phyloP scores from a whole-genome alignment of 1,140 invertebrate species.

The Lamellibrachia luymesi region DNA sequence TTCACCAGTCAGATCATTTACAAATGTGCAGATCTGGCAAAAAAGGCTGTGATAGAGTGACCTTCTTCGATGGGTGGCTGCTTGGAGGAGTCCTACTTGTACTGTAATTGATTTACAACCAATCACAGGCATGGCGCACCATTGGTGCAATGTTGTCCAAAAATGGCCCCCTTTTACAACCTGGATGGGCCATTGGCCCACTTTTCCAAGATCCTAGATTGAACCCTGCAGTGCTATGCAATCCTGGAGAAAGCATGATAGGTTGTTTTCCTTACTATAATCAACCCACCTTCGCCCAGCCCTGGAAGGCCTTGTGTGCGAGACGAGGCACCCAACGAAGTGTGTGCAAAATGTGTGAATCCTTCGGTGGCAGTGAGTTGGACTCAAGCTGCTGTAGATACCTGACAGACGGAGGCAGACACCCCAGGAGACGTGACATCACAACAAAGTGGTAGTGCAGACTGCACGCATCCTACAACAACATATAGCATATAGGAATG shows the following conservation, averaged over 20 bases:
- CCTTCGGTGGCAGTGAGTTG: slow-evolving; percentile 56
- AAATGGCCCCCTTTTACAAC: too few relatives aligned
- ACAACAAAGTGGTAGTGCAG: slow-evolving; percentile 80
- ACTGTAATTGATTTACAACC: too few relatives aligned
- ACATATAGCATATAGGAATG: slow-evolving; percentile 28
- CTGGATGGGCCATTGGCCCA: too few relatives aligned
- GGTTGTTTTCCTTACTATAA: not conserved
- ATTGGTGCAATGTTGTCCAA: too few relatives aligned
- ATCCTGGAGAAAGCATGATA: not conserved
- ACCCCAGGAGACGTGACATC: slow-evolving; percentile 76
- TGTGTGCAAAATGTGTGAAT: slow-evolving; percentile 67
- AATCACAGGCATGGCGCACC: too few relatives aligned
- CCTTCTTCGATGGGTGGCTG: too few relatives aligned
- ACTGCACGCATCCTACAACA: slow-evolving; percentile 69
- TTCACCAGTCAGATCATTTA: too few relatives aligned
- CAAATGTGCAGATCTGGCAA: too few relatives aligned
- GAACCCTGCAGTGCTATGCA: too few relatives aligned
- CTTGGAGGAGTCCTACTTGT: too few relatives aligned
- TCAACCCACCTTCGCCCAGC: slow-evolving; percentile 63
- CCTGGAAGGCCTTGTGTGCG: slow-evolving; percentile 70
- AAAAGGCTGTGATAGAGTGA: too few relatives aligned
- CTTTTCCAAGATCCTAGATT: too few relatives aligned
- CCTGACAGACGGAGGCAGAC: slow-evolving; percentile 82
- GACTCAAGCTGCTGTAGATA: slow-evolving; percentile 78
- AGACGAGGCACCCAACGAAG: slow-evolving; percentile 74